Evolutionary conservation across 2,888 invertebrate genomes (phyloP), one percentile per base, ranked within the genome.

Genomic region (Meiosimyza platycephala): DNA sequence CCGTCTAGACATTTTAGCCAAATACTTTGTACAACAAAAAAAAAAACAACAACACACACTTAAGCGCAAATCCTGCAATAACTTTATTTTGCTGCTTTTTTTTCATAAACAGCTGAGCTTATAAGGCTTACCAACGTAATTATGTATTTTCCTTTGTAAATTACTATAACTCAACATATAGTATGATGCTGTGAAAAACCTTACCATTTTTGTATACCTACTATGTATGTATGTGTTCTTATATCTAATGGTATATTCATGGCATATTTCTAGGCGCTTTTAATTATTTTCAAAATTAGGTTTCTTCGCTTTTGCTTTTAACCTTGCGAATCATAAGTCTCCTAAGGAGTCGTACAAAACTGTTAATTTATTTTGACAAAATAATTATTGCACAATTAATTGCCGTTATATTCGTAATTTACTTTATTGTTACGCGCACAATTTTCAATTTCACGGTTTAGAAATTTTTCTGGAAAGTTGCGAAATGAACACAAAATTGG

Each of bases 381-480:
- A 59, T 60, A 69, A 69, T 69, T 69, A 69, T 60, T 50, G 60
- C 50, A 59, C 68, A 68, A 15, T 68, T 68, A 68, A 68, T 68
- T 68, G 68, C 18, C 40, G 50, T 60, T 48, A 59, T 60, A 40
- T 40, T 40, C 40, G 40, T 40, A 69, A 69, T 48, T 69, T n/a
- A 69, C 9, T n/a, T 15, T 33, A 50, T 60, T 60, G 11, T 13
- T 15, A 40, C 40, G 40, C 59, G 60, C 15, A 51, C 15, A 22
- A 33, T 59, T 69, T 59, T 69, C 59, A 59, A 69, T 69, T 69
- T 69, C 59, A 69, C 52, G 68, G 59, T 69, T 33, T 50, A 9
- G 12, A 50, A 60, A 60, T 60, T 9, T 22, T 6, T 11, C 4
- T 55, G n/a, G 6, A 55, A 16, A 3, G 1, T 16, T 11, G 55